Evolutionary conservation across 2,797 vertebrate species (phyloP).

Genomic region (Hemibagrus guttatus): DNA sequence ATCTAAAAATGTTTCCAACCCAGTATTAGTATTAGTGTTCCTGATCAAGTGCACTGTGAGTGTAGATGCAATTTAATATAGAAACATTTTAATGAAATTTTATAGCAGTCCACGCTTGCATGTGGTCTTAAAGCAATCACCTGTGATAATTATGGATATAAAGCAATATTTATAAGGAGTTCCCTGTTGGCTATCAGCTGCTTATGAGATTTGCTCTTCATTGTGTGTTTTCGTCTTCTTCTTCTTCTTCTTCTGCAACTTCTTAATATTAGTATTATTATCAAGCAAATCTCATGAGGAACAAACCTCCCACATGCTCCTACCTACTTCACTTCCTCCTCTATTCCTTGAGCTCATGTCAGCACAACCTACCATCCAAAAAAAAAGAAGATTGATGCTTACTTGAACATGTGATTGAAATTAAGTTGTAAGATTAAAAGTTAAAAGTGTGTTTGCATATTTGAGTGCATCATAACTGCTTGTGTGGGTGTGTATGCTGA

Average conservation of each 20-base stretch:
- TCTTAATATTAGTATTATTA: not conserved
- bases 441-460: not conserved
- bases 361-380: not conserved
- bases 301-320: not conserved
- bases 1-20: no score
- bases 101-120: no score
- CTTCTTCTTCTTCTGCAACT: not conserved
- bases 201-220: no score
- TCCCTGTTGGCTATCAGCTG: no score
- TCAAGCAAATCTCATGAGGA: not conserved
- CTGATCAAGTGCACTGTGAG: no score
- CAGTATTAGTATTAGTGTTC: no score
- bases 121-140: no score
- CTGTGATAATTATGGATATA: no score
- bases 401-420: not conserved
- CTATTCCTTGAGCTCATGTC: not conserved
- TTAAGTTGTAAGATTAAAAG: not conserved
- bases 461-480: not conserved
- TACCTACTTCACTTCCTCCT: not conserved
- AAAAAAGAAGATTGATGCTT: not conserved
- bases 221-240: no score
- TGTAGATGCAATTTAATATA: no score
- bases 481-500: not conserved
- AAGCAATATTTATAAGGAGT: no score
- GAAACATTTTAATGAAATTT: no score